Evolutionary conservation across 2,113 vertebrate species (phyloP).

Genomic region (Hiodon alosoides): DNA sequence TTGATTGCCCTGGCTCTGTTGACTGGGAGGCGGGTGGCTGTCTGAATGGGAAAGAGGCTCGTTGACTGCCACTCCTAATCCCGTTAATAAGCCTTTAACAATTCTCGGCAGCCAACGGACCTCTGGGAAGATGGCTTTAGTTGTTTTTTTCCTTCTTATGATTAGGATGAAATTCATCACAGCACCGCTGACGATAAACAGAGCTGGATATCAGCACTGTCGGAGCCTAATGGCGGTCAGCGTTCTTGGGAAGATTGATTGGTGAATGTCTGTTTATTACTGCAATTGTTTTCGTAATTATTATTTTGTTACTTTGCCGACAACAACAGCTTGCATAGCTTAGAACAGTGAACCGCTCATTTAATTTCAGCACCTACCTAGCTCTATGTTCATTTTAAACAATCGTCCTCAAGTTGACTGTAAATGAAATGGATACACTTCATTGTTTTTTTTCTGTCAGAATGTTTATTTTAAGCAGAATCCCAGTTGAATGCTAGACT

Average conservation of each 20-base stretch:
- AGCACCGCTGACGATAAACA: slow-evolving; percentile 16
- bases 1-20: slow-evolving; percentile 39
- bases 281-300: no score
- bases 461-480: no score
- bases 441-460: no score
- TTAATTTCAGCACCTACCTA: no score
- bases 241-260: slow-evolving; percentile 23
- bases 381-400: no score
- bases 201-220: slow-evolving; percentile 23
- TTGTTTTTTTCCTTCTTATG: slow-evolving; percentile 24
- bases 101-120: slow-evolving; percentile 12
- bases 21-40: neutral
- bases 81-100: slow-evolving; percentile 27
- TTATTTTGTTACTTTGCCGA: no score
- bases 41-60: slow-evolving; percentile 28
- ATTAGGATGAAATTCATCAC: slow-evolving; percentile 33
- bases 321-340: no score
- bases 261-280: no score
- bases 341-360: no score
- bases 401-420: no score
- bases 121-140: slow-evolving; percentile 24
- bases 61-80: slow-evolving; percentile 37
- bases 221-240: slow-evolving; percentile 29
- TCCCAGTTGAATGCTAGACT: no score
- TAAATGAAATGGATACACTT: no score